phyloP scores from a whole-genome alignment of 1,140 invertebrate genomes.

The Apis laboriosa region DNA sequence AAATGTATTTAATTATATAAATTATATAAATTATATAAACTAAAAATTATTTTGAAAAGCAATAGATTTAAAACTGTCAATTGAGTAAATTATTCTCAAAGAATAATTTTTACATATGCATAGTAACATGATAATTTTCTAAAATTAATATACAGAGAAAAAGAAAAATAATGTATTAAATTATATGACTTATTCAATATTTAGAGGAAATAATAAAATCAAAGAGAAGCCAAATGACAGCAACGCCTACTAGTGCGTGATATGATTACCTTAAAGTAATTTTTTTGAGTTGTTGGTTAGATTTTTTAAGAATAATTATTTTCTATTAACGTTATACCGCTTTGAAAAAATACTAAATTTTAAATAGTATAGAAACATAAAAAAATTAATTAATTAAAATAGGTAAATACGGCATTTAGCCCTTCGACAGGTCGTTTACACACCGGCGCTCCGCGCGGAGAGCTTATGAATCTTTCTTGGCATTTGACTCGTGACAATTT shows the following conservation, averaged over 20 bases:
- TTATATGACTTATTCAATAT: slow-evolving; percentile 28
- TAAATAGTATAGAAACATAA: slow-evolving; percentile 50
- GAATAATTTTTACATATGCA: neutral
- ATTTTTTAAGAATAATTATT: neutral
- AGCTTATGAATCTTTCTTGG: slow-evolving; percentile 60
- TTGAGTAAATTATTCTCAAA: neutral
- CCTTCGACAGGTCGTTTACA: slow-evolving; percentile 59
- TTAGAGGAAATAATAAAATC: slow-evolving; percentile 47
- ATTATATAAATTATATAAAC: neutral
- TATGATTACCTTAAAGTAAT: slow-evolving; percentile 41
- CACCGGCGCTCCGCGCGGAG: slow-evolving; percentile 62
- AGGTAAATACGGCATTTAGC: slow-evolving; percentile 64
- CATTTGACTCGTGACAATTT: slow-evolving; percentile 68
- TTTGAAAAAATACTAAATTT: neutral
- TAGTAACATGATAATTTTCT: neutral
- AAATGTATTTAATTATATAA: neutral
- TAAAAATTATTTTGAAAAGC: neutral
- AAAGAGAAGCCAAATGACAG: slow-evolving; percentile 71
- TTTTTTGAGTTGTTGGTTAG: slow-evolving; percentile 18
- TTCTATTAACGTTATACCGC: slow-evolving; percentile 1
- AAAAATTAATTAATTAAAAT: slow-evolving; percentile 53
- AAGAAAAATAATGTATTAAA: neutral
- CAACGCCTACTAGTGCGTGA: slow-evolving; percentile 67
- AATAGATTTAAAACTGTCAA: slow-evolving; percentile 34
- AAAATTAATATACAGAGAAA: neutral